phyloP scores from a whole-genome alignment of 2,113 vertebrate genomes.

The Phaethon lepturus region DNA sequence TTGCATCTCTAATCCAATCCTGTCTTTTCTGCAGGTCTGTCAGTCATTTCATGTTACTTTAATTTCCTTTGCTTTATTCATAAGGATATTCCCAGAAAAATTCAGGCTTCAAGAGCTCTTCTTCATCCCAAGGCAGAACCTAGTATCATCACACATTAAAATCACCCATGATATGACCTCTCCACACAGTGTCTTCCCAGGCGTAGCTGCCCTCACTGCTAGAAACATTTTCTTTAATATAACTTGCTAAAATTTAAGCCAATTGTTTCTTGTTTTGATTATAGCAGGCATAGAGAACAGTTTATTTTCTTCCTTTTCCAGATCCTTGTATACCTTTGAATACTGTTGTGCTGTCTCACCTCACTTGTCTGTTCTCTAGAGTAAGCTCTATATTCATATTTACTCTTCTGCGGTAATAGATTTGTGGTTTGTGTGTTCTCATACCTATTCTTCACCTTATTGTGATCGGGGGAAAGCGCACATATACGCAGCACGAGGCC shows the following conservation, averaged over 20 bases:
- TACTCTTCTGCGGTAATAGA: background rate
- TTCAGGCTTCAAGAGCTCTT: background rate
- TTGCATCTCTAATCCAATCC: background rate
- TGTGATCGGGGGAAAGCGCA: rapidly evolving
- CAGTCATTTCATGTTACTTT: background rate
- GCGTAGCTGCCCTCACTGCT: background rate
- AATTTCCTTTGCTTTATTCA: background rate
- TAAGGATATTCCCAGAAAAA: background rate
- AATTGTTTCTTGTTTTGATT: background rate
- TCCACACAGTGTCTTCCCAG: background rate
- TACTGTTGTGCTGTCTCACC: rapidly evolving
- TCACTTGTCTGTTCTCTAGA: background rate
- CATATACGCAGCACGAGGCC: background rate
- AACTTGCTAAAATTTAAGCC: background rate
- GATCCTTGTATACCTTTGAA: background rate
- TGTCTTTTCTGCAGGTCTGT: background rate
- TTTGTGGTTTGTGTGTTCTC: background rate
- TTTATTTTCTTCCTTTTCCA: background rate
- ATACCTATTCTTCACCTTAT: background rate
- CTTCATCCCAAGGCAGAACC: background rate
- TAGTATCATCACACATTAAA: background rate
- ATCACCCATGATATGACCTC: background rate
- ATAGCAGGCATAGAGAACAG: rapidly evolving
- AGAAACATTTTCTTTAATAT: background rate
- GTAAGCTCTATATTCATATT: rapidly evolving